These are phyloP conservation scores for Acanthosepion pharaonis DNA, from an alignment of 2,888 invertebrate species.

Conservation along the genomic window DNA sequence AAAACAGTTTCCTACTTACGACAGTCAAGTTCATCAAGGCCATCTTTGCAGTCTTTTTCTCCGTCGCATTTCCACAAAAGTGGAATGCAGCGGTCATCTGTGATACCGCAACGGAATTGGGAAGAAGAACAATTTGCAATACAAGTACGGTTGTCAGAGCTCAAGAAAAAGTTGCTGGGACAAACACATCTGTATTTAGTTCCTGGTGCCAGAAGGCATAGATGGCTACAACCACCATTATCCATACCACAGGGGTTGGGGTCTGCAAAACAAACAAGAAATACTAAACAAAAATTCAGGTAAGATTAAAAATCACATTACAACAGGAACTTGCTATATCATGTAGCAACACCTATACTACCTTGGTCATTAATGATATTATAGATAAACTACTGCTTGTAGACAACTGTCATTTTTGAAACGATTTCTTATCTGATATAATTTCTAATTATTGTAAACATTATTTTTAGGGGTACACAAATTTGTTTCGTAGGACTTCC, in stretches of 20 bases:
- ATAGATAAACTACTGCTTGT: no score
- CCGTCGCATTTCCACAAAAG: constrained; percentile 72
- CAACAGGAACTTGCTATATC: background rate
- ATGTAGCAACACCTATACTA: background rate
- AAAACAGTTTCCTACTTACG: constrained; percentile 64
- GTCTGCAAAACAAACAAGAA: constrained; percentile 70
- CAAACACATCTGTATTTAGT: constrained; percentile 88
- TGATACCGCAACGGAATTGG: constrained; percentile 68
- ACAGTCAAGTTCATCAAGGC: constrained; percentile 71
- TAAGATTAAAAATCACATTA: background rate
- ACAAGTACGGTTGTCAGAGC: constrained; percentile 88
- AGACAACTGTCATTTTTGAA: no score
- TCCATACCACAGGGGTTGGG: constrained; percentile 91
- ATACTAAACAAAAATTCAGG: background rate
- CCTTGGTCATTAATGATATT: background rate
- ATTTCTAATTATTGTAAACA: no score
- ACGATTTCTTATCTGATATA: no score
- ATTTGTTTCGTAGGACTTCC: no score
- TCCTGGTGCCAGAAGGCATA: constrained; percentile 90
- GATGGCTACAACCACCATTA: constrained; percentile 96
- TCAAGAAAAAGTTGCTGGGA: constrained; percentile 90
- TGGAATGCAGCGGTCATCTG: constrained; percentile 69
- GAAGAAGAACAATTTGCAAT: constrained; percentile 91
- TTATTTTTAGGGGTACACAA: no score
- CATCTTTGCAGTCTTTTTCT: constrained; percentile 71